Evolutionary conservation across 2,797 vertebrate genomes (phyloP), one percentile per base, ranked within the genome.

Genomic region (Enteromius argenteus): DNA sequence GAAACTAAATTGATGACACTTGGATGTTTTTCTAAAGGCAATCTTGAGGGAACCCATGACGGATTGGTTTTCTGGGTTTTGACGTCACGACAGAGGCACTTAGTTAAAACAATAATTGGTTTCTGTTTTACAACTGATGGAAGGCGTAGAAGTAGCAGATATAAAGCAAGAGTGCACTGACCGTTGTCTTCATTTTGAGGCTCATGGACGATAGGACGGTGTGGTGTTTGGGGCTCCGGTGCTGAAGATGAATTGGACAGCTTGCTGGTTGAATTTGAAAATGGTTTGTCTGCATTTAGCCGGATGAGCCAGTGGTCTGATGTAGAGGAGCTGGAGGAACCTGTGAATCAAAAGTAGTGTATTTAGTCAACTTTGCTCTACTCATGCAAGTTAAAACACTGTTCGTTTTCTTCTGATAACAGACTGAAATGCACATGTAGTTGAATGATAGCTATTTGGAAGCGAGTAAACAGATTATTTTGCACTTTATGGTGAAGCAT

Each of bases 251-350:
- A 88, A 8, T 80, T 80, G 0, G 94, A 91, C 83, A 89, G 92
- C 46, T 91, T 92, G 21, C 94, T 94, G 39, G 89, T 85, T 11
- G 92, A 23, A 44, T 94, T 94, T 72, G 90, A 93, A 58, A 88
- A 84, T 0, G 91, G 88, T 76, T 91, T 90, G 62, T 90, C 86
- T 83, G 91, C 92, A 0, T 92, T 93, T 9, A 99, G 94, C 27
- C 96, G 93, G 19, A 96, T 69, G 46, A 97, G 91, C 97, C 98
- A 99, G 89, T 99, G 97, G 64, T 96, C 95, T 0, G 97, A 96
- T 8, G 94, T 15, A 4, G 96, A 95, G 0, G 96, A 95, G 86
- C 95, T 94, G 66, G 93, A 94, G 82, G 97, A 97, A 21, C 97
- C 97, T 99, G 90, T 0, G 69, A 39, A 78, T 66, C 27, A 58